Conservation (phyloP, 2,113 vertebrate species). For the Ursus arctos region DNA sequence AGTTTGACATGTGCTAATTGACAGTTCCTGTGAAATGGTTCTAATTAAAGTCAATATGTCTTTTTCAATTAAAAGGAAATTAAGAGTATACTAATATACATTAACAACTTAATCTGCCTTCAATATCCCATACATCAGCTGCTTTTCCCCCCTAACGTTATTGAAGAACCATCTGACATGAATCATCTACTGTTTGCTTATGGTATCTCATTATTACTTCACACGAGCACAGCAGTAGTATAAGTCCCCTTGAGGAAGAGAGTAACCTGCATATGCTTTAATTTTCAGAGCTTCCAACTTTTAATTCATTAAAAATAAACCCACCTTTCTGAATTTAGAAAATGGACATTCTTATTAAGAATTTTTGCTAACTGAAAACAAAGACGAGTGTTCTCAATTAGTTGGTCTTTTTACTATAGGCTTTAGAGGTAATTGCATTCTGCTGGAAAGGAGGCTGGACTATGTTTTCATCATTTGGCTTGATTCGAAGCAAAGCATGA, state of each 20-base stretch:
- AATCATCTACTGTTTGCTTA: constrained; percentile 88
- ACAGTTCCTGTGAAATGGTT: constrained; percentile 93
- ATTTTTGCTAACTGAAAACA: constrained; percentile 69
- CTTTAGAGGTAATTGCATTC: constrained; percentile 65
- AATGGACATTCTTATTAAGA: constrained; percentile 61
- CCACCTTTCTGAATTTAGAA: constrained; percentile 61
- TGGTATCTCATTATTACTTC: constrained; percentile 87
- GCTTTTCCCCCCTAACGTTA: constrained; percentile 83
- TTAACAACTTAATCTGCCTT: constrained; percentile 93
- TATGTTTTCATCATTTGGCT: constrained; percentile 77
- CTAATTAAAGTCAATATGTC: constrained; percentile 95
- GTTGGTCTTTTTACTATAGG: constrained; percentile 70
- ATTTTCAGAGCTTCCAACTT: constrained; percentile 41
- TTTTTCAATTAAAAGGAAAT: constrained; percentile 94
- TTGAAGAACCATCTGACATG: constrained; percentile 90
- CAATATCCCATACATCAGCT: constrained; percentile 91
- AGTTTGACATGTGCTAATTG: constrained; percentile 94
- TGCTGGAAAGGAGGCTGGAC: constrained; percentile 69
- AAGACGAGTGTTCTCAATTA: constrained; percentile 80
- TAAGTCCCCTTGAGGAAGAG: constrained; percentile 78
- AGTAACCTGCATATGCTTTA: constrained; percentile 72
- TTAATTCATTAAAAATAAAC: constrained; percentile 71
- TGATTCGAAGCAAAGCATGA: constrained; percentile 71
- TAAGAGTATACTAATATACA: constrained; percentile 93
- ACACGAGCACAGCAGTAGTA: constrained; percentile 77